phyloP scores from a whole-genome alignment of 2,888 invertebrate species.

The Cheilosia urbana region DNA sequence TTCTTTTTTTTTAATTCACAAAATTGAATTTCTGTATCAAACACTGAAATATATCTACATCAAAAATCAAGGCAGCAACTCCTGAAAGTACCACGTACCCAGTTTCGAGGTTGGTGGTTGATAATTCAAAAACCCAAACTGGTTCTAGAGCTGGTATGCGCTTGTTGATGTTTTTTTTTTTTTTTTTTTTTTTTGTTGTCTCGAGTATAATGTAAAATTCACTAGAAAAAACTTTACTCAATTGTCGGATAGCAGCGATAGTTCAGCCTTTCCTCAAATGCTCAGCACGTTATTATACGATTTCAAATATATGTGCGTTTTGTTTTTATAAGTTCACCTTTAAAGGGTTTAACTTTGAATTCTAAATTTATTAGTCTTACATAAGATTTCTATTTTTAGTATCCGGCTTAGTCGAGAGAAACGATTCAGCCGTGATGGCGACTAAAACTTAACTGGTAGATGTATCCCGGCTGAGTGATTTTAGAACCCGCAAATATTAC shows the following conservation, averaged over 20 bases:
- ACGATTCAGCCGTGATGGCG: conserved; percentile 59
- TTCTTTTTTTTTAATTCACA: neutral
- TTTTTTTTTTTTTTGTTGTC: neutral
- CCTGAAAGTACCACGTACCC: conserved; percentile 59
- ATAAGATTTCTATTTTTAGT: conserved; percentile 22
- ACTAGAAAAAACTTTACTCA: conserved; percentile 30
- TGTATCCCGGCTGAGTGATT: conserved; percentile 52
- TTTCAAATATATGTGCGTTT: neutral
- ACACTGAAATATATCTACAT: conserved; percentile 15
- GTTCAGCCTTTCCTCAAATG: no score
- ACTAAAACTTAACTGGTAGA: conserved; percentile 50
- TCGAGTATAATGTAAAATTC: conserved; percentile 30
- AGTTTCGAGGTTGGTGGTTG: conserved; percentile 60
- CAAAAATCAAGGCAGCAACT: conserved; percentile 34
- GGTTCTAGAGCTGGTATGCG: conserved; percentile 59
- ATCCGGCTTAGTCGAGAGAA: conserved; percentile 9
- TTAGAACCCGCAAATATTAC: conserved; percentile 39
- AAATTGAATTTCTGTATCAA: conserved; percentile 17
- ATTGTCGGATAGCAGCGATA: neutral
- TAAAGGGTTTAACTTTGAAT: conserved; percentile 6
- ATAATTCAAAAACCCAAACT: conserved; percentile 61
- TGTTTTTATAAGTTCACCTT: neutral
- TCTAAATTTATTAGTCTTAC: conserved; percentile 34
- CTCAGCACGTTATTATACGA: no score
- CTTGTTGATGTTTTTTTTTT: conserved; percentile 27